Evolutionary conservation across 2,797 vertebrate species (phyloP), one percentile per base, ranked within the genome.

Genomic region (Esox lucius): DNA sequence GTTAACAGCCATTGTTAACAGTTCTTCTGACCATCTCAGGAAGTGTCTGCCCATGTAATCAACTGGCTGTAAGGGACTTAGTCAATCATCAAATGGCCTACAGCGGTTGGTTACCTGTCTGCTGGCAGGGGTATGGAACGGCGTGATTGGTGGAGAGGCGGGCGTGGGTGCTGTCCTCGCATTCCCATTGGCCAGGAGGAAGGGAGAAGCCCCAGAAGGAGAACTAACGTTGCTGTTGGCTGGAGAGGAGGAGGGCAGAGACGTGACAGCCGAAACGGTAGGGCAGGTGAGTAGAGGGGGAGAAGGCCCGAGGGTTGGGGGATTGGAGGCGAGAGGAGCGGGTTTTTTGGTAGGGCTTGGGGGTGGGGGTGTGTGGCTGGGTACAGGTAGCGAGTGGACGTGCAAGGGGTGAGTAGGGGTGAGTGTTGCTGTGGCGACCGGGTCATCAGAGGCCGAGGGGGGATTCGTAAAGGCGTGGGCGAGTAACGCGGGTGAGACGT

Each of bases 41-140:
- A 51, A 12, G 16, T n/a, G 31, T 39, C 19, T 53, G 13, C 31
- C 12, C 15, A 12, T 24, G 22, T 46, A 9, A 9, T 26, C 12
- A 11, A 9, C 4, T 2, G 7, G 5, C 22, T 26, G 35, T 39
- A 17, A 70, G 46, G 24, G 19, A 48, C 35, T n/a, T n/a, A n/a
- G n/a, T n/a, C n/a, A n/a, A n/a, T n/a, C n/a, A n/a, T n/a, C n/a
- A n/a, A n/a, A 35, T 35, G 33, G 2, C 5, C 33, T 2, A 5
- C 33, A 35, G 33, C 33, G 26, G 9, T 65, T 17, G 72, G 15
- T 78, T 86, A 94, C 93, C 92, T 94, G 93, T 88, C 92, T 86
- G 74, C 91, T 92, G 73, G 91, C 93, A 1, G 92, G 92, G 7
- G 91, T 93, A 85, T 94, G 93, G 35, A 94, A 93, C 59, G 93